Evolutionary conservation across 2,888 invertebrate species (phyloP), one percentile per base, ranked within the genome.

Genomic region (Macrosiphum euphorbiae): DNA sequence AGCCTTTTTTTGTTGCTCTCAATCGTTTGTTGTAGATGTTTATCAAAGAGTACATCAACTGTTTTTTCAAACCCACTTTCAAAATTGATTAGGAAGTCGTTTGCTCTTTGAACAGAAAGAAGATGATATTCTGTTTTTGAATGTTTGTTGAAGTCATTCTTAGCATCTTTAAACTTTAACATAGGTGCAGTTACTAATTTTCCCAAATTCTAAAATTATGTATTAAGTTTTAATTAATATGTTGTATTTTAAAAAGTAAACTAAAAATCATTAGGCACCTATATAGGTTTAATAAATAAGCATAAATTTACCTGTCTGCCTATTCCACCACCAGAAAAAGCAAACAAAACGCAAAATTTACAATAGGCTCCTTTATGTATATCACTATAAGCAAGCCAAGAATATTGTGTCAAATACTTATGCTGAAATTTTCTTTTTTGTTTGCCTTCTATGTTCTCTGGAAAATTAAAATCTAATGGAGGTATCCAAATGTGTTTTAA

Each of bases 271-370:
- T 58, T 26, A 58, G 58, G 58, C n/a, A n/a, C n/a, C n/a, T 58
- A 58, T 58, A 26, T 58, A 58, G 58, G 58, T 58, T 58, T 26
- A 58, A 58, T 58, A 26, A 0, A 10, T 58, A 58, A 58, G 58
- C 26, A 58, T 26, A 26, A 26, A 58, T 58, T 58, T 58, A 58
- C 58, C 58, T 58, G 58, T 24, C 58, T 58, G 26, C 58, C 58
- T 58, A 58, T 7, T 58, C 58, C 26, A 58, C 58, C 50, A 28
- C 78, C 61, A 26, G 85, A 41, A 10, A 26, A 86, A 44, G 92
- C 52, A 92, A 67, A 92, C 52, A 92, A 58, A 41, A 92, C 58
- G 92, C 92, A 92, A 61, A 88, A 61, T 92, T 92, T 92, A 92
- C 92, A 92, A 61, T 86, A 92, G 35, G 86, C 92, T 41, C 92